Evolutionary conservation across 1,140 invertebrate genomes (phyloP).

Genomic region (Aphidius gifuensis): DNA sequence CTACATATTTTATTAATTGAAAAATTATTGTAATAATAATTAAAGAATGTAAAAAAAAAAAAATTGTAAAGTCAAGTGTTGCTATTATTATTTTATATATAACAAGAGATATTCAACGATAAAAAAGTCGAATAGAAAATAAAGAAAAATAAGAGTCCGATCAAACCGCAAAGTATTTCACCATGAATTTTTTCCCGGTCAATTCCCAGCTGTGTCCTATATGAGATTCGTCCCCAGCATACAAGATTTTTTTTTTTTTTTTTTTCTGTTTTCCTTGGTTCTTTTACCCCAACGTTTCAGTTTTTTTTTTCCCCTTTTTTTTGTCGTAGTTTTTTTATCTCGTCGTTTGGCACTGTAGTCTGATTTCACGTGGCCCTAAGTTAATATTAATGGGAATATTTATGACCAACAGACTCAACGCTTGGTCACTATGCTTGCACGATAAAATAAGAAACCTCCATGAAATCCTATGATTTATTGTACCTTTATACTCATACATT

Average conservation of each 20-base stretch:
- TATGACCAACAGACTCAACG: slow-evolving; percentile 40
- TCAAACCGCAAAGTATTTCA: slow-evolving; percentile 19
- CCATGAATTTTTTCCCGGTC: slow-evolving; percentile 27
- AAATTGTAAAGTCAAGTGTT: no score
- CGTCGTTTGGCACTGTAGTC: slow-evolving; percentile 4
- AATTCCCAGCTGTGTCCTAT: slow-evolving; percentile 41
- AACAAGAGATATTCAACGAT: no score
- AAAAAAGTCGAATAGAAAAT: slow-evolving; percentile 11
- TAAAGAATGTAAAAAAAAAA: no score
- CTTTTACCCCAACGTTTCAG: neutral
- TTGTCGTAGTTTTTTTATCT: slow-evolving; percentile 7
- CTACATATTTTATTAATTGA: no score
- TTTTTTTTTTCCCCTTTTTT: neutral
- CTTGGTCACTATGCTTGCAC: slow-evolving; percentile 34
- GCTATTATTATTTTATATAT: no score
- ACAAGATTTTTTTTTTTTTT: slow-evolving; percentile 52
- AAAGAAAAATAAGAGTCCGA: slow-evolving; percentile 12
- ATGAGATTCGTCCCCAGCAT: slow-evolving; percentile 47
- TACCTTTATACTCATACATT: no score
- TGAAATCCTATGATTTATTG: slow-evolving; percentile 53
- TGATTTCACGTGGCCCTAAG: slow-evolving; percentile 38
- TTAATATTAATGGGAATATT: slow-evolving; percentile 58
- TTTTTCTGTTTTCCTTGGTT: slow-evolving; percentile 22
- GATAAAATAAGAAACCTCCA: slow-evolving; percentile 49
- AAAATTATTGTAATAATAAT: no score